phyloP scores from a whole-genome alignment of 2,888 invertebrate species.

The Malacosoma neustria region DNA sequence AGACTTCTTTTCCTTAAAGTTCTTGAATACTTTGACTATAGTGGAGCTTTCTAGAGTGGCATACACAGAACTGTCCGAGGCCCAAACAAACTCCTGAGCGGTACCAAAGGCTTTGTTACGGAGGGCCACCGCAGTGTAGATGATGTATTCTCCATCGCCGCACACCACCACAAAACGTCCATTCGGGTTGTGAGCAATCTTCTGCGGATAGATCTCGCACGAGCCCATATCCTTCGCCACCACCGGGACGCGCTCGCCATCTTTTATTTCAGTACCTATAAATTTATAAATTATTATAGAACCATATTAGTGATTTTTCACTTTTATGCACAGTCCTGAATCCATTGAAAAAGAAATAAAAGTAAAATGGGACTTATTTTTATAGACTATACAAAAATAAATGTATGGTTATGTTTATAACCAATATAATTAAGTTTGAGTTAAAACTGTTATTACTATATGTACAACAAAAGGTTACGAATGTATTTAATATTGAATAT shows the following conservation, averaged over 20 bases:
- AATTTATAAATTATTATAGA: constrained; percentile 2
- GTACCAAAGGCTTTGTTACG: constrained; percentile 99
- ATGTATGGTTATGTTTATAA: no score
- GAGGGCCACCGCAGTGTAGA: constrained; percentile 99
- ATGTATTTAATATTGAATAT: no score
- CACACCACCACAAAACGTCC: constrained; percentile 95
- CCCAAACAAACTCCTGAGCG: constrained; percentile 99
- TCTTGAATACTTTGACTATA: constrained; percentile 95
- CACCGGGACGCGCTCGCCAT: constrained; percentile 94
- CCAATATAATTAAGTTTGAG: no score
- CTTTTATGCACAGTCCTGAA: no score
- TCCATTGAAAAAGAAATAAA: no score
- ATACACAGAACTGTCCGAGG: constrained; percentile 94
- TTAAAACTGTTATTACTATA: no score
- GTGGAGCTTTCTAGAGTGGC: constrained; percentile 92
- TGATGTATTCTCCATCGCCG: constrained; percentile 99
- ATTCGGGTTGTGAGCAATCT: constrained; percentile 98
- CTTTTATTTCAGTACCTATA: constrained; percentile 81
- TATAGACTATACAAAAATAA: no score
- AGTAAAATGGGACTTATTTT: no score
- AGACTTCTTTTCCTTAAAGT: constrained; percentile 97
- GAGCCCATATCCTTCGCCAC: constrained; percentile 99
- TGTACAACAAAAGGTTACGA: no score
- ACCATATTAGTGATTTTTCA: not conserved
- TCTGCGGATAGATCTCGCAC: constrained; percentile 99